Conservation (phyloP, 2,113 vertebrate species). For the Reinhardtius hippoglossoides region DNA sequence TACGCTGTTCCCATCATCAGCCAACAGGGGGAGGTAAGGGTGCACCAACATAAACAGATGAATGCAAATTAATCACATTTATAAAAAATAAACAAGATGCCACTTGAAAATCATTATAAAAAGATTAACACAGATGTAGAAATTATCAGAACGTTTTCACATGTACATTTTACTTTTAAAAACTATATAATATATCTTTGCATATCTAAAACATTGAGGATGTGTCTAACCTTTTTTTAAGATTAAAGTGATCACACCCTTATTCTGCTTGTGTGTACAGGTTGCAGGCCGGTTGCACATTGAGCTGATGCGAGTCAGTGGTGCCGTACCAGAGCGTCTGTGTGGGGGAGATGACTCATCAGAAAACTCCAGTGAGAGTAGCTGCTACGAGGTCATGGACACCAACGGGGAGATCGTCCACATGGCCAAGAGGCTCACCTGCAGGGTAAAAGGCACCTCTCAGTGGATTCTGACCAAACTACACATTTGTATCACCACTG, state of each 20-base stretch:
- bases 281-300: conserved; percentile 94
- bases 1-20: conserved; percentile 99
- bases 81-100: not conserved
- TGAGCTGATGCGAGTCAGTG: conserved; percentile 93
- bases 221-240: not conserved
- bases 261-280: conserved; percentile 68
- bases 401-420: conserved; percentile 92
- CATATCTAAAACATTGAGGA: not conserved
- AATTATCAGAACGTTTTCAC: not conserved
- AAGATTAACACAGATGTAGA: not conserved
- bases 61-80: not conserved
- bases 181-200: not conserved
- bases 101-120: not conserved
- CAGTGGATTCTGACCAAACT: not conserved
- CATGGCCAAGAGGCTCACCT: conserved; percentile 91
- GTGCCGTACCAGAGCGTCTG: conserved; percentile 88
- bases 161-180: not conserved
- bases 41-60: not conserved
- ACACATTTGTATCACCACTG: not conserved
- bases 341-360: conserved; percentile 94
- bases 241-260: not conserved
- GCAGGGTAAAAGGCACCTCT: conserved; percentile 84
- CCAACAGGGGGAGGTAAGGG: conserved; percentile 96
- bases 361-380: conserved; percentile 96
- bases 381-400: conserved; percentile 92